Conservation (phyloP, 2,888 invertebrate genomes). For the Stratiomys singularior region DNA sequence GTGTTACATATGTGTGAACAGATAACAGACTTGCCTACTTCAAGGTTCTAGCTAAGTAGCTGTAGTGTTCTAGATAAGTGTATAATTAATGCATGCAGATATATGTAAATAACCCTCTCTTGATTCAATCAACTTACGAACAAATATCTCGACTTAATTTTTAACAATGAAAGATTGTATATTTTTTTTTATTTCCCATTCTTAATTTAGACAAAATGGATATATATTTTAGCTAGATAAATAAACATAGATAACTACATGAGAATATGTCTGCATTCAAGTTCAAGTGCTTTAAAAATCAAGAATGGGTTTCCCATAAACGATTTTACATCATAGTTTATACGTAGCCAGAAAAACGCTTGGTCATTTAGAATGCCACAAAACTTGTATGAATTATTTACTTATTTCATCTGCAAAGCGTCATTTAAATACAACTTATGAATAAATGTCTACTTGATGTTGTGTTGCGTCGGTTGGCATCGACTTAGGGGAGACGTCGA, state of each 20-base stretch:
- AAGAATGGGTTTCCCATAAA: slow-evolving; percentile 19
- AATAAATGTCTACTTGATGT: too few relatives aligned
- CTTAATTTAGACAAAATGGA: not conserved
- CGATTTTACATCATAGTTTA: slow-evolving; percentile 11
- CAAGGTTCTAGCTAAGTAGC: slow-evolving; percentile 15
- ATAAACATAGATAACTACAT: too few relatives aligned
- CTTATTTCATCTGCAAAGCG: not conserved
- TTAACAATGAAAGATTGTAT: slow-evolving; percentile 5
- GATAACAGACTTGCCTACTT: slow-evolving; percentile 7
- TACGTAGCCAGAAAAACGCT: not conserved
- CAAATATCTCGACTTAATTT: not conserved
- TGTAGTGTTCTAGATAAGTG: not conserved
- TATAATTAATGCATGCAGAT: too few relatives aligned
- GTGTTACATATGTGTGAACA: not conserved
- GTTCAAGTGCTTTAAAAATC: not conserved
- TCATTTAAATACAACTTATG: too few relatives aligned
- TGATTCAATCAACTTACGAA: too few relatives aligned
- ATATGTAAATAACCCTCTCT: too few relatives aligned
- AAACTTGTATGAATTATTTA: not conserved
- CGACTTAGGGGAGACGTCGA: too few relatives aligned
- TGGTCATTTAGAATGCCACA: not conserved
- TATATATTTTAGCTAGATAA: too few relatives aligned
- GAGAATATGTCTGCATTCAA: not conserved
- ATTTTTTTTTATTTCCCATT: not conserved
- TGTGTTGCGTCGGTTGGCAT: too few relatives aligned